Conservation (phyloP, 2,888 invertebrate species). For the Arge pagana region DNA sequence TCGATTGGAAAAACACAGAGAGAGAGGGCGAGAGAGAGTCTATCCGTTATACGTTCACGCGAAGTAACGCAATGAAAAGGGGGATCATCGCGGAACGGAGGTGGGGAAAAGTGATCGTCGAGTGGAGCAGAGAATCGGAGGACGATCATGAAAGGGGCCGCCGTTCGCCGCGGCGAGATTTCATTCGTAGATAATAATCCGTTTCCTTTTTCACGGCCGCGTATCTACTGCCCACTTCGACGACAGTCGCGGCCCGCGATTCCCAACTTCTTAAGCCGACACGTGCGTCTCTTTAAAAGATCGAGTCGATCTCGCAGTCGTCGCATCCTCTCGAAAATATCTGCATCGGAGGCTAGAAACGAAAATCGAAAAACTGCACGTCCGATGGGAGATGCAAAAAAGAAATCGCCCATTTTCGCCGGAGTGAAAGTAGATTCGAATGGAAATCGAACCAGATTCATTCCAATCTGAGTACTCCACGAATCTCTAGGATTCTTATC, state of each 20-base stretch:
- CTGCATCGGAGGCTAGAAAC: too few relatives aligned
- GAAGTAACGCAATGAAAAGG: slow-evolving; percentile 28
- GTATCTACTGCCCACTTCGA: slow-evolving; percentile 20
- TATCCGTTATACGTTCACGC: slow-evolving; percentile 22
- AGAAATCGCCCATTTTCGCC: too few relatives aligned
- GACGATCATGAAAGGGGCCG: slow-evolving; percentile 42
- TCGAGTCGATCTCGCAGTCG: not conserved
- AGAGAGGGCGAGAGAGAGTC: slow-evolving; percentile 26
- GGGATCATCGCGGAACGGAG: slow-evolving; percentile 9
- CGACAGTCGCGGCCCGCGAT: slow-evolving; percentile 9
- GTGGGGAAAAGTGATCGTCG: slow-evolving; percentile 15
- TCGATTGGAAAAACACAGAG: slow-evolving; percentile 25
- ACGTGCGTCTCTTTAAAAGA: slow-evolving; percentile 12
- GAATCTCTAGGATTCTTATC: too few relatives aligned
- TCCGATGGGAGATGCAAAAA: too few relatives aligned
- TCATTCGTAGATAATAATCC: slow-evolving; percentile 26
- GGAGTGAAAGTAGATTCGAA: too few relatives aligned
- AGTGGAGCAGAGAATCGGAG: slow-evolving; percentile 28
- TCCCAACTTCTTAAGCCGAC: not conserved
- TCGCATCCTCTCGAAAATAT: not conserved
- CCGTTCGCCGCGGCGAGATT: slow-evolving; percentile 18
- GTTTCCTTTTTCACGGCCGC: slow-evolving; percentile 23
- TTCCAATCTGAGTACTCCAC: too few relatives aligned
- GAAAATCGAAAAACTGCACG: too few relatives aligned
- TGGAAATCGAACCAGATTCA: too few relatives aligned